These are phyloP conservation scores for Chirona hameri DNA, from an alignment of 2,888 invertebrate genomes.

Conservation along the genomic window DNA sequence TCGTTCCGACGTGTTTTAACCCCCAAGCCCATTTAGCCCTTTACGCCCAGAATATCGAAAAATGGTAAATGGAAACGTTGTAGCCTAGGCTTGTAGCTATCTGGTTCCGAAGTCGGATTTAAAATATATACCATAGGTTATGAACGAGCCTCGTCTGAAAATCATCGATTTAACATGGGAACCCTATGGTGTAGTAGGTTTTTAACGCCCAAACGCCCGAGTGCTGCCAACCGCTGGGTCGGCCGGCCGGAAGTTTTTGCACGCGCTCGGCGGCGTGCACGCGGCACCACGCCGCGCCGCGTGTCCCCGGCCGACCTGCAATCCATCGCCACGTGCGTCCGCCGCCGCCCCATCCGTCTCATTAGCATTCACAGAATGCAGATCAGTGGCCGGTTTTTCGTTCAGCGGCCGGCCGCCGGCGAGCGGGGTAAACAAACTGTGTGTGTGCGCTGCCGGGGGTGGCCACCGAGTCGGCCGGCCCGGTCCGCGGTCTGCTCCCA, in stretches of 20 bases:
- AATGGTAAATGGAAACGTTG: too few species aligned
- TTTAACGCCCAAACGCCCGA: too few species aligned
- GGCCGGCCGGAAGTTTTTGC: background rate
- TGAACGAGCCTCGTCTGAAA: too few species aligned
- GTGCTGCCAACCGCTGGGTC: too few species aligned
- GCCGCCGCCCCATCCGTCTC: slow-evolving; percentile 7
- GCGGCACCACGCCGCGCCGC: background rate
- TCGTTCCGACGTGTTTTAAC: too few species aligned
- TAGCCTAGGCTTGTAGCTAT: too few species aligned
- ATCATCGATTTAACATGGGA: too few species aligned
- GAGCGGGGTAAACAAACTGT: background rate
- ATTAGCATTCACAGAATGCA: slow-evolving; percentile 28
- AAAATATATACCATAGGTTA: too few species aligned
- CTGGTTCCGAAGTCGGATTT: too few species aligned
- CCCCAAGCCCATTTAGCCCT: too few species aligned
- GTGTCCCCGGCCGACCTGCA: background rate
- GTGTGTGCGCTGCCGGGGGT: background rate
- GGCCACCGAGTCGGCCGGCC: background rate
- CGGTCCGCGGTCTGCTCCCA: background rate
- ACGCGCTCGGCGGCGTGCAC: background rate
- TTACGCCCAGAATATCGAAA: too few species aligned
- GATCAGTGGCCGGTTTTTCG: slow-evolving; percentile 11
- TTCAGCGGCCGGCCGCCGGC: background rate
- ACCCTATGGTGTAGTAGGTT: too few species aligned
- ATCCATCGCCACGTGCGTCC: background rate